Evolutionary conservation across 2,113 vertebrate genomes (phyloP), one percentile per base, ranked within the genome.

Genomic region (Pycnonotus jocosus): DNA sequence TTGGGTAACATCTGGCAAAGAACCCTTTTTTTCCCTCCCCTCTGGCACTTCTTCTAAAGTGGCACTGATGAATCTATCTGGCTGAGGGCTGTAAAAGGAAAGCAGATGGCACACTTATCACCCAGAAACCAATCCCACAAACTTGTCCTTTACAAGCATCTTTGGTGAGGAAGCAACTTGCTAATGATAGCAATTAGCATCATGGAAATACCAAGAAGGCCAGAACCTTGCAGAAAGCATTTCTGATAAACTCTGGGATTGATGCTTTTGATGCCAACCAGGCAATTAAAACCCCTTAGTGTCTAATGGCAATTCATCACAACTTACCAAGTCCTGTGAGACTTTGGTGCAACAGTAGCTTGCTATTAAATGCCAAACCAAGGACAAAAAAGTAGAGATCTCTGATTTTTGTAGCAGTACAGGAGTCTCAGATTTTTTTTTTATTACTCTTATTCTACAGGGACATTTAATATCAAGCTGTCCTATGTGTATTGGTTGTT

Each of bases 101-200:
- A 92, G 88, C 96, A 97, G 93, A 96, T 97, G 94, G 95, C 82
- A 95, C 86, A 93, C 88, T 91, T 90, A 83, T 88, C 88, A 88
- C 88, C 60, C 76, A 84, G 91, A 93, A 92, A 5, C 4, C 68
- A 92, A 76, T 50, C 64, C 88, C 38, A 88, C 48, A 86, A 90
- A 60, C 19, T 76, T 82, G 66, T 90, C 92, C 94, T 96, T 96
- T 93, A 57, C n/a, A 71, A 84, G 28, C 2, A 24, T 86, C 85
- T 90, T 90, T 84, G 57, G 71, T 94, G 80, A 96, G 72, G 51
- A 92, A 37, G 72, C 18, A 86, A 91, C 72, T 88, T 86, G n/a
- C 68, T 96, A 90, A 95, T 83, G 86, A 86, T 8, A 81, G 72
- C 85, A 93, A 92, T 94, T 95, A 96, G 23, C 76, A 90, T 65